Base-by-base conservation (phyloP, 2,797 vertebrate species). In the Epinephelus coioides region DNA sequence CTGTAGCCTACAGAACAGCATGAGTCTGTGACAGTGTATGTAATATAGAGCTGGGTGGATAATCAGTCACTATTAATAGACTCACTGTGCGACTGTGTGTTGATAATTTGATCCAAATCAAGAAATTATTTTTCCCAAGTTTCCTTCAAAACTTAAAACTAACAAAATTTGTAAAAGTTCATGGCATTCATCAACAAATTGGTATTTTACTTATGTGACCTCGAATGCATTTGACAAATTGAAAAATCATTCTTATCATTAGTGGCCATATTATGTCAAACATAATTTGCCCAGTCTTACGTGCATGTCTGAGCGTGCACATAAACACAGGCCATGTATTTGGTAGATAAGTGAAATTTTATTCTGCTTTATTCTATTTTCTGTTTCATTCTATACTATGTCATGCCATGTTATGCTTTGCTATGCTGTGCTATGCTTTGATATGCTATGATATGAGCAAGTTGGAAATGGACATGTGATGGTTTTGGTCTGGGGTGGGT, bases 281-380 rank as follows among this genome's bases (percentile, higher is more conserved):
- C 2, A 47, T 38, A 43, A 38, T 7, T 25, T 55, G 70, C n/a
- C 10, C 4, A 77, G 57, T 14, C 30, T 21, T 17, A 25, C 17
- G n/a, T 46, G 56, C 2, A 10, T 44, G 18, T 50, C 1, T 50
- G 44, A 1, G 9, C 21, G 53, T 47, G 14, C 6, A 23, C 15
- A 61, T 9, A 34, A 44, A 6, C 17, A 56, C 14, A 72, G 49
- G 43, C 21, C 21, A 40, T 51, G 18, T 15, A 2, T 44, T 30
- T 30, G 3, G 0, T 12, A 43, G 6, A 43, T 0, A 56, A 21
- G 3, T 40, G 18, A 30, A 0, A 9, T 23, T 49, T 8, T 60
- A 0, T 54, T 44, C 19, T 10, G 0, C 14, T 14, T 23, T 5
- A 0, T 55, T 44, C 17, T 5, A 0, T 21, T 19, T 6, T 44